Percentiles rank a stretch among this genome's conserved stretches.
phyloP scores from a whole-genome alignment of 2,113 vertebrate genomes.

The Neopipo cinnamomea region DNA sequence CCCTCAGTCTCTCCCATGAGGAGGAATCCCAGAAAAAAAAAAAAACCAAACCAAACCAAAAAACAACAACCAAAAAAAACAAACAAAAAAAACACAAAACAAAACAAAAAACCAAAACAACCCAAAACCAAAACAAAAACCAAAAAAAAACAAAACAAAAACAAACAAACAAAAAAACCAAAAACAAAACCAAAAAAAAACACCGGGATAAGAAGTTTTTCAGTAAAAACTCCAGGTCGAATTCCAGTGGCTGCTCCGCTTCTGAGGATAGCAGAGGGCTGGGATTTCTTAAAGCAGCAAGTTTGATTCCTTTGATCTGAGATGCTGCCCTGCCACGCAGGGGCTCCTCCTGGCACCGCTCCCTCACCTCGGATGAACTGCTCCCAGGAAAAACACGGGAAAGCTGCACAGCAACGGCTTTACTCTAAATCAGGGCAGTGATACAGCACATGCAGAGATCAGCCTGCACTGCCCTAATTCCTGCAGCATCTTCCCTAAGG shows the following conservation, averaged over 20 bases:
- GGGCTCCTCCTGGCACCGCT: neutral
- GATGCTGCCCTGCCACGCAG: neutral
- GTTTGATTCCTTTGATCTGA: neutral
- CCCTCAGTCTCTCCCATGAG: neutral
- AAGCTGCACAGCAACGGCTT: neutral
- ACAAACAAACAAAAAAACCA: too few species aligned
- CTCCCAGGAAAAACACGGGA: neutral
- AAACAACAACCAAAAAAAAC: too few species aligned
- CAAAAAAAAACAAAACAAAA: too few species aligned
- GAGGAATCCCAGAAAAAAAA: neutral
- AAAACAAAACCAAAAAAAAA: too few species aligned
- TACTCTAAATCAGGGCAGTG: neutral
- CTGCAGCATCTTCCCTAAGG: neutral
- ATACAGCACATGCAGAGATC: neutral
- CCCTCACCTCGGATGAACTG: neutral
- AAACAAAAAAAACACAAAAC: too few species aligned
- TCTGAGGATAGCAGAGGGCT: neutral
- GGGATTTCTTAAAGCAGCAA: neutral
- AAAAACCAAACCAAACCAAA: too few species aligned
- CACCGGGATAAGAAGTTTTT: neutral
- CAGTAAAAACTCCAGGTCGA: neutral
- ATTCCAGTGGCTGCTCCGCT: neutral
- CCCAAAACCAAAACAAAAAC: too few species aligned
- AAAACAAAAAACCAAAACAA: too few species aligned
- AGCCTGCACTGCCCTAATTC: neutral